These are phyloP conservation scores for Chunga burmeisteri DNA, from an alignment of 2,113 vertebrate genomes.

Conservation along the genomic window DNA sequence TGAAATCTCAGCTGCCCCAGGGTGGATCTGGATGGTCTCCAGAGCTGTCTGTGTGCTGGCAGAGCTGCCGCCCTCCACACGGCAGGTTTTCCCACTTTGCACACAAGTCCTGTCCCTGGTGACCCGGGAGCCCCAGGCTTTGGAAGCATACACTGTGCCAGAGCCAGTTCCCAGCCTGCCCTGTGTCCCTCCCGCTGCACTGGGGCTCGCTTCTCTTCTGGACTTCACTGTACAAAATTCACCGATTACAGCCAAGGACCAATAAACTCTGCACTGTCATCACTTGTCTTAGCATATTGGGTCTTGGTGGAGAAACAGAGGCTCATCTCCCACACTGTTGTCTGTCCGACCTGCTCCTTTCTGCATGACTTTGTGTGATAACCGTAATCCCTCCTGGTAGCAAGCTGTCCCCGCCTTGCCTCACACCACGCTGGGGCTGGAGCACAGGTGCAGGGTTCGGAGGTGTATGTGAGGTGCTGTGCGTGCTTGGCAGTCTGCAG, in stretches of 20 bases:
- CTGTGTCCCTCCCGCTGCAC: accelerated
- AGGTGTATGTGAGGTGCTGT: neutral
- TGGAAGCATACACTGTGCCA: neutral
- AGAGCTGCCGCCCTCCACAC: neutral
- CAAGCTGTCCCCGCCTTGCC: neutral
- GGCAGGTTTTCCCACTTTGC: neutral
- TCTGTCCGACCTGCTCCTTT: neutral
- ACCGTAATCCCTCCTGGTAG: neutral
- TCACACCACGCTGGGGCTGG: too few species aligned
- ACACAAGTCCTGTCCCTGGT: neutral
- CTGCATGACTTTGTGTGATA: neutral
- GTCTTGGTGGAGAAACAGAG: neutral
- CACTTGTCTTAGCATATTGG: neutral
- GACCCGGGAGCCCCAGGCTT: neutral
- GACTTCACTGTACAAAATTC: neutral
- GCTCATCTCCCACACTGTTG: accelerated
- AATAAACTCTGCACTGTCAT: neutral
- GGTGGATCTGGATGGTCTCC: conserved; percentile 3
- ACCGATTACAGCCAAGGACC: neutral
- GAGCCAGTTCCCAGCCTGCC: neutral
- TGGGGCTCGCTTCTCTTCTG: accelerated
- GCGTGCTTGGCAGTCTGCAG: neutral
- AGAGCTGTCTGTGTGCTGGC: conserved; percentile 10
- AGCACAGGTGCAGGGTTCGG: neutral
- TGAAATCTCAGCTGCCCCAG: neutral